A percentile compares a stretch with the other conserved stretches of the same genome.
Conservation (phyloP, 2,888 invertebrate species). For the Argynnis bischoffii region DNA sequence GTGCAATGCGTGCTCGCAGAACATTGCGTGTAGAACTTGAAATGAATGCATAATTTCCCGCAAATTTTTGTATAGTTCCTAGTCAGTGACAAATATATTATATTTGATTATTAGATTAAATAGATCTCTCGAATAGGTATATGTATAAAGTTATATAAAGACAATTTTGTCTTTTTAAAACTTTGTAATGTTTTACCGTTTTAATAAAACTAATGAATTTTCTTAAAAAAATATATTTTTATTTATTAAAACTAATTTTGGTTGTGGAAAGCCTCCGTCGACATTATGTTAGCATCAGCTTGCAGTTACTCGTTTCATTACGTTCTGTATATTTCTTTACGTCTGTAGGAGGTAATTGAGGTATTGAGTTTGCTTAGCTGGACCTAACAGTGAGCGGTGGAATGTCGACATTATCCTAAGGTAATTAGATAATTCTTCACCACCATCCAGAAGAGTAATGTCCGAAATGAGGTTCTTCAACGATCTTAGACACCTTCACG, state of each 20-base stretch:
- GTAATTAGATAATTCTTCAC: slow-evolving; percentile 42
- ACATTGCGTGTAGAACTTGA: slow-evolving; percentile 26
- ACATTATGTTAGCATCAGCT: slow-evolving; percentile 2
- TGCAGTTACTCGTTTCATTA: neutral
- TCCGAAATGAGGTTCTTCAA: slow-evolving; percentile 48
- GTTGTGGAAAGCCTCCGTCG: slow-evolving; percentile 36
- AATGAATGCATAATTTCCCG: slow-evolving; percentile 22
- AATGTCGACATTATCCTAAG: slow-evolving; percentile 13
- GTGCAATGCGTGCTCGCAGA: slow-evolving; percentile 7
- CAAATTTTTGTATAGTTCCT: slow-evolving; percentile 12
- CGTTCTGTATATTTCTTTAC: neutral
- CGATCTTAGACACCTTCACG: slow-evolving; percentile 51
- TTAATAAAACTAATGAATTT: slow-evolving; percentile 23
- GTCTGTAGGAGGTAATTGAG: neutral
- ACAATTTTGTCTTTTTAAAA: too few relatives aligned
- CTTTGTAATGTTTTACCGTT: neutral
- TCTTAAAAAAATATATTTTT: slow-evolving; percentile 21
- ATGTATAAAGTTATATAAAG: too few relatives aligned
- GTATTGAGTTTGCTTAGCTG: neutral
- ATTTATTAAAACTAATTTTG: slow-evolving; percentile 41
- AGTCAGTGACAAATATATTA: neutral
- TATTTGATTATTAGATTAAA: neutral
- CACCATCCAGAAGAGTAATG: slow-evolving; percentile 52
- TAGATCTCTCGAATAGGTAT: too few relatives aligned
- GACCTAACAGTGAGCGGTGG: slow-evolving; percentile 9